Evolutionary conservation across 2,888 invertebrate genomes (phyloP), one percentile per base, ranked within the genome.

Genomic region (Heliconius aoede): DNA sequence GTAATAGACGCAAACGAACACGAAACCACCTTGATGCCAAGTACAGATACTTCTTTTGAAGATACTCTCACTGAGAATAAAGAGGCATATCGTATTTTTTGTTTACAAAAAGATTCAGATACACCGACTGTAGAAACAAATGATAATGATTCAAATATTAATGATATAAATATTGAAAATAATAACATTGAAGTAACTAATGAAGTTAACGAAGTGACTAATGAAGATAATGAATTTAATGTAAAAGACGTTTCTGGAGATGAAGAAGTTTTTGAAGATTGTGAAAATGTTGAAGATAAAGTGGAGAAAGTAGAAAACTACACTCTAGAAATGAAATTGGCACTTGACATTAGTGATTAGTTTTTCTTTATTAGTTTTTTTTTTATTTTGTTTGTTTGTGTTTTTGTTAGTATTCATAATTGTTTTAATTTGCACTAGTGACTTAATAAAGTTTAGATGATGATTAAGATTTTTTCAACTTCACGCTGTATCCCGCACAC

Each of bases 271-370:
- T 93, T 92, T 77, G 91, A 91, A 81, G 93, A 94, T 82, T 92
- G 92, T 72, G 82, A 89, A 4, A 91, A 90, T 64, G 87, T 87
- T 73, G 78, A 81, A 11, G 80, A 80, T 55, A 28, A 67, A 8
- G 5, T 58, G 13, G 72, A 80, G 1, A 68, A 28, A 72, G 76
- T 87, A 3, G 88, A 90, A 80, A 91, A 87, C 74, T 91, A 90
- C 81, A 90, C 93, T 7, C 80, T 94, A 65, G 94, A 94, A 85
- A 94, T 94, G 94, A 92, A 93, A 80, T 77, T 82, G 30, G 82
- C 80, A 1, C 74, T 82, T n/a, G 78, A 62, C 13, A 77, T 78
- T 36, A 72, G 36, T 73, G 69, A 76, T 75, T 72, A 76, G 51
- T 46, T 32, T n/a, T n/a, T n/a, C n/a, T n/a, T n/a, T n/a, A n/a